phyloP scores from a whole-genome alignment of 2,113 vertebrate genomes.

The Sialia sialis region DNA sequence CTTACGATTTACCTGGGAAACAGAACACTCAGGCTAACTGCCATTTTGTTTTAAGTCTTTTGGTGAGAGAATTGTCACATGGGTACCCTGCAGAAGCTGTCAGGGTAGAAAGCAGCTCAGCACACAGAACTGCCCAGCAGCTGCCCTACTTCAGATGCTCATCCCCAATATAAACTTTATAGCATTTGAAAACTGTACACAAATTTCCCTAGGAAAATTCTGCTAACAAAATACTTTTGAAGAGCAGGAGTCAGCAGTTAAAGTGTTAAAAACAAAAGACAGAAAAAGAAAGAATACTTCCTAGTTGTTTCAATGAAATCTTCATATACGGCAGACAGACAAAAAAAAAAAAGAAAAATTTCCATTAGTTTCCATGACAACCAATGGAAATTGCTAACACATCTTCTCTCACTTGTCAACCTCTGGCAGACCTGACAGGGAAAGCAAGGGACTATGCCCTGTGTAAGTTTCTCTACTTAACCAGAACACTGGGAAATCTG shows the following conservation, averaged over 20 bases:
- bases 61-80: neutral
- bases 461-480: neutral
- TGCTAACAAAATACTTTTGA: neutral
- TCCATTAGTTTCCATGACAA: constrained; percentile 56
- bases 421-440: neutral
- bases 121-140: neutral
- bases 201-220: neutral
- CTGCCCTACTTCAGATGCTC: neutral
- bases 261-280: neutral
- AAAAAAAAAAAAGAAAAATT: neutral
- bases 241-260: neutral
- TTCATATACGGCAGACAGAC: neutral
- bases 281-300: neutral
- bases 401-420: neutral
- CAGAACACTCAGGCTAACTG: neutral
- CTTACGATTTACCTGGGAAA: neutral
- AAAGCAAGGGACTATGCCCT: neutral
- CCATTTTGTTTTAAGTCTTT: neutral
- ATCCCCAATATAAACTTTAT: neutral
- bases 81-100: neutral
- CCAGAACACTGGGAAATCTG: neutral
- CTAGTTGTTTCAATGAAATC: constrained; percentile 2
- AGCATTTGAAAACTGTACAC: neutral
- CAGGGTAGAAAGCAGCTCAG: neutral
- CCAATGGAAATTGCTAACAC: neutral